Conservation (phyloP, 2,888 invertebrate species). For the Pediacus dermestoides region DNA sequence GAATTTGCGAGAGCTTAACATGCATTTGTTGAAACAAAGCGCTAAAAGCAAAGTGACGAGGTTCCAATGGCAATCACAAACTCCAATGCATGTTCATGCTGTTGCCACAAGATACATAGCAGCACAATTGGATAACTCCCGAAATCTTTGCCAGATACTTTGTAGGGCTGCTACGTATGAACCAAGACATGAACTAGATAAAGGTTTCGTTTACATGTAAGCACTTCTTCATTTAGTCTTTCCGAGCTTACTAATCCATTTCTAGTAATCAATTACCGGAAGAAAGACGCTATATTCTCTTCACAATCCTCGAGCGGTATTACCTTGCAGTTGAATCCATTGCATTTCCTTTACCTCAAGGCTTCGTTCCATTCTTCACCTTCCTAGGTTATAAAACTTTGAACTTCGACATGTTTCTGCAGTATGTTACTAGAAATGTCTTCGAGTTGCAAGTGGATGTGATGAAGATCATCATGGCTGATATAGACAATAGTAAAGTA, state of each 20-base stretch:
- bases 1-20: conserved; percentile 82
- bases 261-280: conserved; percentile 71
- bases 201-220: conserved; percentile 79
- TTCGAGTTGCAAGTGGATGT: conserved; percentile 86
- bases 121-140: conserved; percentile 76
- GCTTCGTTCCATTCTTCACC: conserved; percentile 85
- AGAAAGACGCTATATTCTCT: conserved; percentile 67
- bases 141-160: conserved; percentile 71
- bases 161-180: conserved; percentile 68
- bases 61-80: conserved; percentile 54
- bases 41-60: conserved; percentile 51
- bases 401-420: conserved; percentile 73
- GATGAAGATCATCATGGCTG: conserved; percentile 73
- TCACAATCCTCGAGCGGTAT: conserved; percentile 77
- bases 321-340: conserved; percentile 73
- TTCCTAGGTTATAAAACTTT: conserved; percentile 79
- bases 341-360: conserved; percentile 80
- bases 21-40: conserved; percentile 72
- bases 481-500: conserved; percentile 52
- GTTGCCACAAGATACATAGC: conserved; percentile 78
- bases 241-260: conserved; percentile 19
- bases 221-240: conserved; percentile 24
- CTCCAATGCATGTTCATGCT: conserved; percentile 72
- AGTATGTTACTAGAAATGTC: conserved; percentile 79
- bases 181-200: conserved; percentile 64